A percentile compares a stretch with the other conserved stretches of the same genome.
phyloP scores from a whole-genome alignment of 2,797 vertebrate species.

The Scleropages formosus region DNA sequence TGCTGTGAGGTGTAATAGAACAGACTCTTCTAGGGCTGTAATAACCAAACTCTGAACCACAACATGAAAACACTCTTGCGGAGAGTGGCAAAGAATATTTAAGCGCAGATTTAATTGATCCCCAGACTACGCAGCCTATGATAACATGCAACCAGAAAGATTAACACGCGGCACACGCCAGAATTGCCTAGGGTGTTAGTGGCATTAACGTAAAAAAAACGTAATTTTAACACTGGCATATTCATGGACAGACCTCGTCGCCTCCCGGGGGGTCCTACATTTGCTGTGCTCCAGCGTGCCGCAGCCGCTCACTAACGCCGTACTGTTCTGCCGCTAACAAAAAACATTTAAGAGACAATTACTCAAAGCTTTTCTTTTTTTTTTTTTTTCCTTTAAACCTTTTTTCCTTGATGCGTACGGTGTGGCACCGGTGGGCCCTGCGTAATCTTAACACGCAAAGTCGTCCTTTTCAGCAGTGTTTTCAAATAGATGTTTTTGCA shows the following conservation, averaged over 20 bases:
- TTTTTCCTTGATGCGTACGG: conserved; percentile 4
- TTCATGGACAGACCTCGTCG: conserved; percentile 29
- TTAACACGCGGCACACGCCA: conserved; percentile 14
- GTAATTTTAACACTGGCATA: conserved; percentile 26
- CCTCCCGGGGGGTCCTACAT: conserved; percentile 27
- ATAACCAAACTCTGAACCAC: not conserved
- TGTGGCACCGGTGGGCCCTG: not conserved
- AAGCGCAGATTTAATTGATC: conserved; percentile 36
- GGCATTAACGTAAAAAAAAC: not conserved
- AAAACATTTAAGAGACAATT: not conserved
- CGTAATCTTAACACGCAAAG: conserved; percentile 1
- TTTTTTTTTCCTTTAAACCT: no score
- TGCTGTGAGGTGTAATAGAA: not conserved
- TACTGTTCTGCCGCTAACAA: not conserved
- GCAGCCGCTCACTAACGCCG: not conserved
- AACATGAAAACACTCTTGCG: conserved; percentile 24
- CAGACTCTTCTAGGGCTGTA: not conserved
- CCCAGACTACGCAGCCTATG: conserved; percentile 25
- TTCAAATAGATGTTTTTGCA: conserved; percentile 8
- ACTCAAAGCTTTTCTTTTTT: not conserved
- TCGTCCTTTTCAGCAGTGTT: not conserved
- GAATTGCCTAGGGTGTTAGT: conserved; percentile 18
- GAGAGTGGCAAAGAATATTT: conserved; percentile 27
- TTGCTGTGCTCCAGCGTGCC: not conserved
- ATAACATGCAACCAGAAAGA: conserved; percentile 31